Evolutionary conservation across 2,113 vertebrate species (phyloP).

Genomic region (Azemiops feae): DNA sequence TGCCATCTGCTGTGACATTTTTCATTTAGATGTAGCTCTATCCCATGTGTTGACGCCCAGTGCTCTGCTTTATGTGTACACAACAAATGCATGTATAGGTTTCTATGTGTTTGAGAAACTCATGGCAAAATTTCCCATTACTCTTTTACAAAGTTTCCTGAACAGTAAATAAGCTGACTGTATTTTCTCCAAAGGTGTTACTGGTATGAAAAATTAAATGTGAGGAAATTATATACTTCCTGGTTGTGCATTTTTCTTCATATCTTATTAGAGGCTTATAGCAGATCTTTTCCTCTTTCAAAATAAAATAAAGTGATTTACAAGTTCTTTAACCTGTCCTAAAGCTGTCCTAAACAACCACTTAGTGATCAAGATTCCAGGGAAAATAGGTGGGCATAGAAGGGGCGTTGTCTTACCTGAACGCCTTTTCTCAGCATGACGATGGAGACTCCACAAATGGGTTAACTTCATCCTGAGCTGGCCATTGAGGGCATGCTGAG

Average conservation of each 20-base stretch:
- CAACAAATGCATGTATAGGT: background rate
- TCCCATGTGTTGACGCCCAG: background rate
- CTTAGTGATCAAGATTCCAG: background rate
- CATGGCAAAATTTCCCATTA: background rate
- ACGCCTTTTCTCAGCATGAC: too few relatives aligned
- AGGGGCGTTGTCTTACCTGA: too few relatives aligned
- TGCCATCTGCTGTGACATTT: background rate
- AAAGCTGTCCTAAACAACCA: background rate
- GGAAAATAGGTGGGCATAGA: background rate
- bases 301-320: slow-evolving; percentile 45
- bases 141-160: background rate
- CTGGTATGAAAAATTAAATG: slow-evolving; percentile 17
- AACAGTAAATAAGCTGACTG: background rate
- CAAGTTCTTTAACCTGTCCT: background rate
- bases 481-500: too few relatives aligned
- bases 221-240: background rate
- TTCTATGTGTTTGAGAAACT: background rate
- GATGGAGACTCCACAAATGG: too few relatives aligned
- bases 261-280: slow-evolving; percentile 41
- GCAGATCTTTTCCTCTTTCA: slow-evolving; percentile 36
- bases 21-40: background rate
- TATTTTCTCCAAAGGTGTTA: background rate
- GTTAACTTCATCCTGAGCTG: too few relatives aligned
- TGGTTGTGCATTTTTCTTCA: background rate
- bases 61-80: background rate